Base-by-base conservation (phyloP, 1,140 invertebrate species). In the Aleiodes sp. region DNA sequence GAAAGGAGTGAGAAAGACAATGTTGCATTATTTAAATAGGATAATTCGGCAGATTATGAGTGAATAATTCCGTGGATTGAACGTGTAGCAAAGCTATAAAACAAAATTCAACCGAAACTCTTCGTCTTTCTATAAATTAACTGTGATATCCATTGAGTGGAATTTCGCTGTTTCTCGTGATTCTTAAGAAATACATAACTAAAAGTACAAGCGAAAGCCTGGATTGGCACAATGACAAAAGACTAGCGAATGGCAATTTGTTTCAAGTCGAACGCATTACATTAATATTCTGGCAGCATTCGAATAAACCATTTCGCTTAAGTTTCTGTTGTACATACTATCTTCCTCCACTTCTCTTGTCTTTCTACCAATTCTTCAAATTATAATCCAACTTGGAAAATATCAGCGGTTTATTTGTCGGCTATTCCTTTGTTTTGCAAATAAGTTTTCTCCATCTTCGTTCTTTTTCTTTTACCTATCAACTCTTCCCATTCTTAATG, bases 211-310 rank as follows among this genome's bases (percentile, higher is more conserved):
- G 71, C 46, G 33, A 68, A 65, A 35, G 43, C 43, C 56, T 37
- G 68, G 72, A 76, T 75, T 73, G 75, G 73, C 71, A 70, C 56
- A 61, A 63, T 71, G 71, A 73, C 75, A 73, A 67, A 71, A 70
- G 41, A 63, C 57, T n/a, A 41, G 72, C 68, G n/a, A 59, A 71
- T 70, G 70, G 72, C 71, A 70, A 75, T 75, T 75, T 71, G 70
- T 77, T 75, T 57, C 71, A 61, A 72, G 73, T 73, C 73, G 68
- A 75, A 76, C 72, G 67, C 60, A 69, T 65, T 68, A 70, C 70
- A 74, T 76, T 77, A 74, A 76, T 76, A 77, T 77, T 74, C 76
- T 66, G 72, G 68, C 70, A 65, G 70, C 71, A 68, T 70, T 73
- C 65, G 65, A 68, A 39, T 33, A 65, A 29, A 63, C 59, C 35